These are phyloP conservation scores for Pollenia labialis DNA, from an alignment of 2,888 invertebrate species.

Conservation along the genomic window DNA sequence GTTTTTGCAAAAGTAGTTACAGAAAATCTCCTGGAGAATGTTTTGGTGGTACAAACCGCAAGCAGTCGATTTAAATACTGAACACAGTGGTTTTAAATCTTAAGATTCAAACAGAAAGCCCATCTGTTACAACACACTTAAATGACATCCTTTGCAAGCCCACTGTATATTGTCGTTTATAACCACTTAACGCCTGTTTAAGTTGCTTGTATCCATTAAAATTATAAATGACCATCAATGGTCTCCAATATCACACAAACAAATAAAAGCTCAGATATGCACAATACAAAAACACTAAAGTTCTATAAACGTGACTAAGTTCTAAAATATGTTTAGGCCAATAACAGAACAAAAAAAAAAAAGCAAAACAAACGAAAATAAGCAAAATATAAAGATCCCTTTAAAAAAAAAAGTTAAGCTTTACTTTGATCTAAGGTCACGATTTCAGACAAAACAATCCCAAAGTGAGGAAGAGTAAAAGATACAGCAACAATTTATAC, in stretches of 20 bases:
- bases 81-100: slow-evolving; percentile 48
- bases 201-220: slow-evolving; percentile 76
- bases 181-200: slow-evolving; percentile 82
- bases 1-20: neutral
- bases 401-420: slow-evolving; percentile 26
- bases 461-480: slow-evolving; percentile 37
- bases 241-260: slow-evolving; percentile 68
- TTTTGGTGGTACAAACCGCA: slow-evolving; percentile 51
- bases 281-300: slow-evolving; percentile 65
- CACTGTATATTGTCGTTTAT: slow-evolving; percentile 74
- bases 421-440: slow-evolving; percentile 70
- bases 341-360: slow-evolving; percentile 2
- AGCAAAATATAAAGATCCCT: slow-evolving; percentile 54
- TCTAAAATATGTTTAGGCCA: slow-evolving; percentile 68
- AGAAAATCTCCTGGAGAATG: slow-evolving; percentile 22
- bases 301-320: slow-evolving; percentile 72
- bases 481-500: slow-evolving; percentile 9
- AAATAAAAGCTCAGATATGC: slow-evolving; percentile 70
- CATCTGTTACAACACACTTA: neutral
- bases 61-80: slow-evolving; percentile 32
- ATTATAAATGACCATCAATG: slow-evolving; percentile 72
- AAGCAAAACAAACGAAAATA: slow-evolving; percentile 14
- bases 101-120: neutral
- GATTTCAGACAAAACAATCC: slow-evolving; percentile 64
- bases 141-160: slow-evolving; percentile 5